Base-by-base conservation (phyloP, 30 jellyfish, hydroid and myxozoan genomes). In the Turritopsis dohrnii region DNA sequence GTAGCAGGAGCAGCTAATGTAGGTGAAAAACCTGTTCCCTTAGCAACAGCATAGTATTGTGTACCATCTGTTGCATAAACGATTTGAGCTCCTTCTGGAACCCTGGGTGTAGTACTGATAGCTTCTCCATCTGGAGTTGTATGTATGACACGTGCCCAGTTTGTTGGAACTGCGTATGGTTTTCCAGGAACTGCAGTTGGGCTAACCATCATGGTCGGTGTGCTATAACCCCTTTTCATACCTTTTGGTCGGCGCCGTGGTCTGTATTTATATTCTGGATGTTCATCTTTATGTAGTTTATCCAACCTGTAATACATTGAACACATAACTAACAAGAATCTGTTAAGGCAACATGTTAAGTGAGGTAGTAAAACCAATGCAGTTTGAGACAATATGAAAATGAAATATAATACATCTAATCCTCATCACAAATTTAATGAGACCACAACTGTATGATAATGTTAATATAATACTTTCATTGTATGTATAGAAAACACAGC, bases 171-270 rank as follows among this genome's bases (percentile, higher is more conserved):
- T 18, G 91, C 76, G 53, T 79, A 81, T 0, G 98, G 96, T 76
- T 93, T 93, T 31, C 90, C 91, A 23, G 83, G 30, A 79, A 79
- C 28, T 28, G 83, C 79, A 66, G 89, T 7, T 16, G 89, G 89
- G 52, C 85, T 79, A 41, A 95, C 54, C 95, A 92, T 84, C 98
- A 92, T 92, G 25, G 98, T 88, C 18, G 98, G 98, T 18, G 96
- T 92, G 75, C 89, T 92, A 82, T 92, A 84, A 1, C 96, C 84
- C 72, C 98, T 52, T 83, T 88, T 93, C 83, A 85, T 69, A 16
- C 98, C 98, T 82, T 88, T 92, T 54, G 98, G 98, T 88, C 98
- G 90, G 74, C 98, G 71, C 25, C 98, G 76, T 28, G 98, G 98
- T 77, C 98, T 80, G 87, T 93, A 93, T 84, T 93, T 93, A 72